A percentile compares a stretch with the other conserved stretches of the same genome.
phyloP scores from a whole-genome alignment of 92 coral and sea anemone species.

The Epizoanthus rinbou region DNA sequence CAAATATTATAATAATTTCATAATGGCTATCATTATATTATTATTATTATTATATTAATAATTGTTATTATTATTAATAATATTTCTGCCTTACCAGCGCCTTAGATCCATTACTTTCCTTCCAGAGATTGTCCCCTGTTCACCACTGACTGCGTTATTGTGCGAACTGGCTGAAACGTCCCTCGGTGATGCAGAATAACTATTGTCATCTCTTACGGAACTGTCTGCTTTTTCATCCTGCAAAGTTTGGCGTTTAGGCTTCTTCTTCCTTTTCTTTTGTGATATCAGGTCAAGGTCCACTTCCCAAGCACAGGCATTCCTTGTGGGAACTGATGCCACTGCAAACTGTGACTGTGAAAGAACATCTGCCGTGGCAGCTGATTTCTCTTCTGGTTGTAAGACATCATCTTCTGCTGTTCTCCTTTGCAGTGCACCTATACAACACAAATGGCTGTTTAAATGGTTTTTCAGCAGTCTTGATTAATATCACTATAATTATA shows the following conservation, averaged over 20 bases:
- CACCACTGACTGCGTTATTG: conserved; percentile 19
- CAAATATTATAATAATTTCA: no score
- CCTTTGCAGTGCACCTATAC: background rate
- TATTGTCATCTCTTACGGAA: background rate
- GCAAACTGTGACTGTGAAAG: background rate
- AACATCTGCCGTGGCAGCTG: background rate
- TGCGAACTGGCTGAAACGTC: background rate
- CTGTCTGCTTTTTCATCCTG: conserved; percentile 9
- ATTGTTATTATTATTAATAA: no score
- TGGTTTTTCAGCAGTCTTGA: no score
- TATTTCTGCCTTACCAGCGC: conserved; percentile 57
- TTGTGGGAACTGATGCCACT: background rate
- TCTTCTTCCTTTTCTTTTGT: conserved; percentile 51
- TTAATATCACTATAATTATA: no score
- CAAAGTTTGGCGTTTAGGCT: background rate
- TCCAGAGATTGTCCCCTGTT: conserved; percentile 58
- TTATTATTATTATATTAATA: no score
- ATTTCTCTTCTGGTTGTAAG: conserved; percentile 9
- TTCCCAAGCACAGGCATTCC: conserved; percentile 72
- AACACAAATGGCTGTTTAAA: no score
- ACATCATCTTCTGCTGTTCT: background rate
- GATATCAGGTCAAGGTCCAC: conserved; percentile 67
- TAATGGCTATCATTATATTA: no score
- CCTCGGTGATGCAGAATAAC: background rate
- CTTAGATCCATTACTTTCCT: conserved; percentile 76